These are phyloP conservation scores for Oncopodura yosiiana DNA, from an alignment of 1,140 invertebrate genomes.

Conservation along the genomic window DNA sequence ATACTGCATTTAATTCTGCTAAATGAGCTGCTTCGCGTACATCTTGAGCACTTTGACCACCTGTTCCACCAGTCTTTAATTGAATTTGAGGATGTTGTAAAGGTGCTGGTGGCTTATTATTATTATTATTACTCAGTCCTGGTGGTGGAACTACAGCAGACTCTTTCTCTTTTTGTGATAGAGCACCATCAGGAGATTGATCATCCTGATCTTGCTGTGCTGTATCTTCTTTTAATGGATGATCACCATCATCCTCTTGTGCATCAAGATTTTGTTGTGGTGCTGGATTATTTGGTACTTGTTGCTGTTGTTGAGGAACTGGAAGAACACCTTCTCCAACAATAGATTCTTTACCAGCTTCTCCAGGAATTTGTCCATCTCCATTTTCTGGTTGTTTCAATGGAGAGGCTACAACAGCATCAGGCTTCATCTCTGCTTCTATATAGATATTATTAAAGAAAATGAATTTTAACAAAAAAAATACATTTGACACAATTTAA, in stretches of 20 bases:
- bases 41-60: conserved; percentile 27
- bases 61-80: not conserved
- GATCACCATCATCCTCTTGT: conserved; percentile 30
- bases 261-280: conserved; percentile 28
- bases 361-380: not conserved
- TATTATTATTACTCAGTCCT: too few relatives aligned
- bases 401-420: not conserved
- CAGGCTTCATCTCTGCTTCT: conserved; percentile 24
- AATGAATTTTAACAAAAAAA: too few relatives aligned
- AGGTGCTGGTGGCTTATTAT: conserved; percentile 7
- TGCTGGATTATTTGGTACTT: not conserved
- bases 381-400: conserved; percentile 5
- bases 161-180: conserved; percentile 19
- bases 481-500: too few relatives aligned
- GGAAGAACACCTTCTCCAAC: conserved; percentile 6
- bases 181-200: conserved; percentile 32
- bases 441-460: too few relatives aligned
- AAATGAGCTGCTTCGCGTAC: conserved; percentile 28
- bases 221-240: conserved; percentile 26
- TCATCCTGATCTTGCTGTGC: conserved; percentile 28
- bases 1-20: not conserved
- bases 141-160: not conserved
- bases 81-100: not conserved
- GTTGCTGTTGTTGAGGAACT: not conserved
- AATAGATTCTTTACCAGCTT: conserved; percentile 17